A percentile compares a stretch with the other conserved stretches of the same genome.
Evolutionary conservation across 2,888 invertebrate species (phyloP).

Genomic region (Cataglyphis cursor): DNA sequence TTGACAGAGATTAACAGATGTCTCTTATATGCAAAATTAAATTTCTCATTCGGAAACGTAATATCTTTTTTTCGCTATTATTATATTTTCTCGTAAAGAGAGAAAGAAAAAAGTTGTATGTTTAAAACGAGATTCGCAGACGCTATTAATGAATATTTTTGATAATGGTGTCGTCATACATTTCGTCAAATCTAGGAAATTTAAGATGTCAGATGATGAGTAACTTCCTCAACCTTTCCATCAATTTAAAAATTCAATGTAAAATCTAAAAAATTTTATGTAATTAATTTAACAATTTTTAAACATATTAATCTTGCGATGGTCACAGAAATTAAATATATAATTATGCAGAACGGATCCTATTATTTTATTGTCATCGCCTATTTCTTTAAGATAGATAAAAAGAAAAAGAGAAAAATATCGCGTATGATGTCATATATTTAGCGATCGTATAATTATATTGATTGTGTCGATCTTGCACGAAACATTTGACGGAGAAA

Average conservation of each 20-base stretch:
- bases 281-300: not conserved
- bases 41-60: not conserved
- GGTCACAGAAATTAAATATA: not conserved
- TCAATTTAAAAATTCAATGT: conserved; percentile 9
- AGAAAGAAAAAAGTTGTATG: not conserved
- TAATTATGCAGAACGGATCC: not conserved
- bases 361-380: not conserved
- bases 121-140: not conserved
- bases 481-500: not conserved
- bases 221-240: not conserved
- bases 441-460: not conserved
- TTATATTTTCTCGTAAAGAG: not conserved
- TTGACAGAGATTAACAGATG: not conserved
- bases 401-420: not conserved
- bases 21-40: conserved; percentile 16
- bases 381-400: not conserved
- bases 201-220: not conserved
- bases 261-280: not conserved
- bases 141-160: not conserved
- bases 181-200: not conserved
- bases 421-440: not conserved
- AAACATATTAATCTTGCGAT: not conserved
- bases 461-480: not conserved
- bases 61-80: conserved; percentile 18
- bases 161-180: not conserved